Evolutionary conservation across 1,140 invertebrate genomes (phyloP), one percentile per base, ranked within the genome.

Genomic region (Araneus ventricosus): DNA sequence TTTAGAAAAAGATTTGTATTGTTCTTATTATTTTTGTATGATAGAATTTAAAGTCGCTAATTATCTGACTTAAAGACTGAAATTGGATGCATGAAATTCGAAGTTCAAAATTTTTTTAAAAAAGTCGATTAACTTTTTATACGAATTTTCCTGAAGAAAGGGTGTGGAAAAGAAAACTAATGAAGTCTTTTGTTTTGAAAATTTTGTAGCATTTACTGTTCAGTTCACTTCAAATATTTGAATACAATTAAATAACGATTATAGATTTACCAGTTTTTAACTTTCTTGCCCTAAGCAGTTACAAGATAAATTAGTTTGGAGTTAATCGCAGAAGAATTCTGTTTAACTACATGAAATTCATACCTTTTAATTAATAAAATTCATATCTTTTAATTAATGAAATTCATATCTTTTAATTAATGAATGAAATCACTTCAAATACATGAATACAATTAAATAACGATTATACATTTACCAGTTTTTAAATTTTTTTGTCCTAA

Each of bases 21-120:
- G 79, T 61, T 88, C 24, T 88, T 93, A 88, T 93, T 93, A 93
- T 93, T 93, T 93, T 93, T 93, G 85, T 93, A 93, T 93, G n/a
- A 67, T 93, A 87, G 84, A 61, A 39, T 34, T 59, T 79, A 52
- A 92, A 86, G 14, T 30, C 52, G 90, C 79, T 80, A 57, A 67
- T 59, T n/a, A 27, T n/a, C 24, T 34, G 34, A 86, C 61, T 27
- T 86, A 37, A 57, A 57, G 82, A 75, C 59, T 70, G 82, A 86
- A 92, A 85, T 70, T 92, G 59, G 57, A 75, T 79, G 27, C 52
- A 86, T 34, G 3, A 39, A 24, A 45, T 45, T 45, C 39, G 45
- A 30, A 3, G n/a, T 45, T 39, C 41, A 30, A 3, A n/a, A n/a
- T n/a, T n/a, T n/a, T n/a, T n/a, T n/a, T n/a, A n/a, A n/a, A n/a